These are phyloP conservation scores for Capromys pilorides DNA, from an alignment of 2,797 vertebrate genomes.

Conservation along the genomic window DNA sequence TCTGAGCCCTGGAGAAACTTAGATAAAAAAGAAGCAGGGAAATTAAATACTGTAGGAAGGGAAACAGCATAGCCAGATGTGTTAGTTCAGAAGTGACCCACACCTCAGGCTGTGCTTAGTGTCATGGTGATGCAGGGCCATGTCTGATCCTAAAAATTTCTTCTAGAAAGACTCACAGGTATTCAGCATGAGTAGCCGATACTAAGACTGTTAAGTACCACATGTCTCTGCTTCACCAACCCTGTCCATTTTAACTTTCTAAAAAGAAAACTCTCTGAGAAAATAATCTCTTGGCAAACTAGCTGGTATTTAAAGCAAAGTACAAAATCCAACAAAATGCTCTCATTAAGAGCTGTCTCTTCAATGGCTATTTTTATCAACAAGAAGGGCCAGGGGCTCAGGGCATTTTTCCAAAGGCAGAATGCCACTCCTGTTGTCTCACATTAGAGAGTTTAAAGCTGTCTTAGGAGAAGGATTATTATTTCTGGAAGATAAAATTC, in stretches of 20 bases:
- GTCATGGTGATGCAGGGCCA: not conserved
- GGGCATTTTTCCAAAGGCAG: slow-evolving; percentile 20
- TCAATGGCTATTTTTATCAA: slow-evolving; percentile 23
- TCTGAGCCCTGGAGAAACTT: not conserved
- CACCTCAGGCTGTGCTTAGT: not conserved
- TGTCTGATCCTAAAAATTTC: not conserved
- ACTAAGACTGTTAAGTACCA: not conserved
- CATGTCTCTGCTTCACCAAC: slow-evolving; percentile 13
- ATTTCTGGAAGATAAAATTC: slow-evolving; percentile 37
- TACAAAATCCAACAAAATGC: not conserved
- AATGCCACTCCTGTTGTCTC: slow-evolving; percentile 32
- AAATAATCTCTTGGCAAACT: not conserved
- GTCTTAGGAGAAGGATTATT: slow-evolving; percentile 6
- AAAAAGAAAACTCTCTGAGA: not conserved
- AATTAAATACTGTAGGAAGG: not conserved
- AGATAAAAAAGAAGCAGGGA: not conserved
- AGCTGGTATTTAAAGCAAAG: not conserved
- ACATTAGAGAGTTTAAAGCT: slow-evolving; percentile 9
- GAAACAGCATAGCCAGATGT: not conserved
- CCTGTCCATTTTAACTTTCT: slow-evolving; percentile 15
- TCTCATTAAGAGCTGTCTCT: slow-evolving; percentile 16
- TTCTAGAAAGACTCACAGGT: not conserved
- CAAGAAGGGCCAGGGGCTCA: not conserved
- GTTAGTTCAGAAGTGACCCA: not conserved
- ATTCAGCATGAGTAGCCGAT: not conserved